Conservation (phyloP, 2,797 vertebrate species). For the Falco berigora region DNA sequence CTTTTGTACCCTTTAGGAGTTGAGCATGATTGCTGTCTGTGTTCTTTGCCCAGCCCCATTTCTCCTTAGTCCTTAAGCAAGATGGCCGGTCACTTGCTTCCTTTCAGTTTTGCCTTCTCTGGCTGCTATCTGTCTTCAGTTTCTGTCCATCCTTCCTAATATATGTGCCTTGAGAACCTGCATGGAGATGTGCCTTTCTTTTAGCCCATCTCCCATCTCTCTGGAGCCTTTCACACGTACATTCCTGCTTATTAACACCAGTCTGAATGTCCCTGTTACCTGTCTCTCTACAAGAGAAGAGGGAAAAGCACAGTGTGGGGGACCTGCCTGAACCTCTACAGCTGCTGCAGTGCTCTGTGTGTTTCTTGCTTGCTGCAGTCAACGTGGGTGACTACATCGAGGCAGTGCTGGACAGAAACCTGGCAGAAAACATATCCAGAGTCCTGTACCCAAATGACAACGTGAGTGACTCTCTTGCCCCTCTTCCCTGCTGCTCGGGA, state of each 20-base stretch:
- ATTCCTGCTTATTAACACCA: background rate
- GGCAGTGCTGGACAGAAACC: conserved; percentile 84
- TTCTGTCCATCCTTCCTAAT: background rate
- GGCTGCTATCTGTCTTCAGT: background rate
- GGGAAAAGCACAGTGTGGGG: background rate
- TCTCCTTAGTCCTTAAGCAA: background rate
- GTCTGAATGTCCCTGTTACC: background rate
- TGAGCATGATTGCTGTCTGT: background rate
- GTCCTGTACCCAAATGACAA: conserved; percentile 88
- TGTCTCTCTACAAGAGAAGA: background rate
- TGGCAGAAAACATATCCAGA: conserved; percentile 87
- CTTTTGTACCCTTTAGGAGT: background rate
- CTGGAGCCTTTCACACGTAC: background rate
- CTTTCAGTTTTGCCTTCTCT: background rate
- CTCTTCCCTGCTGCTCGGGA: background rate
- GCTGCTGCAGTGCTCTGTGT: background rate
- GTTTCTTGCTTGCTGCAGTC: conserved; percentile 68
- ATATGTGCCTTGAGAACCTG: background rate
- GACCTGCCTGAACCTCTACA: background rate
- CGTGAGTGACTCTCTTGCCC: conserved; percentile 66
- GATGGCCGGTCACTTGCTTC: background rate
- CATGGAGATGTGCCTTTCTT: background rate
- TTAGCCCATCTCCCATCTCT: background rate
- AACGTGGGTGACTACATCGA: conserved; percentile 85
- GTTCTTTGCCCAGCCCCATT: background rate